Evolutionary conservation across 2,888 invertebrate genomes (phyloP), one percentile per base, ranked within the genome.

Genomic region (Cephus spinipes): DNA sequence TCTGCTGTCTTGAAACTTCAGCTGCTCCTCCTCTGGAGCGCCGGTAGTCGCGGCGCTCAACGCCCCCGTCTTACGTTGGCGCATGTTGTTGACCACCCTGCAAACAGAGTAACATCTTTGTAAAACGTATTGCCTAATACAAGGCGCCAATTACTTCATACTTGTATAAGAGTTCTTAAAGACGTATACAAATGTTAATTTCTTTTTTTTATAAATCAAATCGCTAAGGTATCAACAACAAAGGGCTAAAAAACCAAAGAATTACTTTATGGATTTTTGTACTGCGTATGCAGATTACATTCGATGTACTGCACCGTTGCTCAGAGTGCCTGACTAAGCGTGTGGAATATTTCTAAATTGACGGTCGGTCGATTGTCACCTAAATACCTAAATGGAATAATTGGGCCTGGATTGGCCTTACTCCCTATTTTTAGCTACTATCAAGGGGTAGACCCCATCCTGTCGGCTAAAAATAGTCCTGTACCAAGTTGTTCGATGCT

Each of bases 371-470:
- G 90, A 89, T 90, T 90, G 90, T 90, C 90, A 90, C 88, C 90
- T 90, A 89, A 91, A 91, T 90, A 89, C 88, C 88, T 91, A 88
- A 89, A 91, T 91, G 87, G 89, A 88, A 90, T 90, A 90, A 91
- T 91, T 90, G 90, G 84, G 84, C 82, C 84, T 87, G 90, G 89
- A 90, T 90, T 91, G 90, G 89, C 88, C 88, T 90, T 88, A 90
- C 86, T 76, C 82, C 85, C 84, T 91, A 91, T 91, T 90, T 91
- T 90, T 91, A 91, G 89, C 82, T 77, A 81, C 77, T 82, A 84
- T 84, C 85, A 88, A 89, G 87, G 88, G 89, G 87, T 87, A 88
- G 87, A 87, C 87, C 87, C 87, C 88, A 87, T 89, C 85, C 83
- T 84, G 85, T 83, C 78, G 83, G 86, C 89, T 91, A 90, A 90